Base-by-base conservation (phyloP, 2,113 vertebrate genomes). In the Erinaceus europaeus region DNA sequence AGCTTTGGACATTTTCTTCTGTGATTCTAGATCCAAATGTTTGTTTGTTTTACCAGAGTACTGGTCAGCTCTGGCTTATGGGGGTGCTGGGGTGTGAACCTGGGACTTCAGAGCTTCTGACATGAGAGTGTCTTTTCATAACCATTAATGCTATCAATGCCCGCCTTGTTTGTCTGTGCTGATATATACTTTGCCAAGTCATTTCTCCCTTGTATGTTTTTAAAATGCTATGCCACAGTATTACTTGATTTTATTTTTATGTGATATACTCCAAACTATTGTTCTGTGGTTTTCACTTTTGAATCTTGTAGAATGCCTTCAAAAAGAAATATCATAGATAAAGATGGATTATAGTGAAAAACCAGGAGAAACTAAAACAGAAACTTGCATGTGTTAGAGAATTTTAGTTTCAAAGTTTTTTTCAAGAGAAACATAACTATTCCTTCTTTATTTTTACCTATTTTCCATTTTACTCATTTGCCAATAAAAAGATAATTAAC, bases 401-500 rank as follows among this genome's bases (percentile, higher is more conserved):
- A 64, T 91, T 68, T 83, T 69, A 90, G 71, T 25, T 91, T 67
- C n/a, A 9, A 61, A 79, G 9, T 86, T 68, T 5, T n/a, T 86
- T 90, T 69, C 72, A 81, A 27, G 50, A 42, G 25, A 9, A 88
- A 61, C 42, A 68, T 52, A 20, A 27, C 1, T 74, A 74, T 75
- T 69, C 23, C 53, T 75, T 85, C 79, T 83, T 83, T 61, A 32
- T n/a, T 69, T 80, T 81, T 81, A 40, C 52, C 69, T 62, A 55
- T 8, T 90, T 89, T 55, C n/a, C 29, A 40, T 59, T 55, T 61
- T 79, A 80, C 52, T 68, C 14, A 67, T 84, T 92, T 84, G 23
- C 69, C 64, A 81, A 84, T 89, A 71, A 88, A 85, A 91, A 86
- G 17, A 81, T 74, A 80, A 85, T 86, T 83, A 80, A 55, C 11